Evolutionary conservation across 2,113 vertebrate species (phyloP).

Genomic region (Archocentrus centrarchus): DNA sequence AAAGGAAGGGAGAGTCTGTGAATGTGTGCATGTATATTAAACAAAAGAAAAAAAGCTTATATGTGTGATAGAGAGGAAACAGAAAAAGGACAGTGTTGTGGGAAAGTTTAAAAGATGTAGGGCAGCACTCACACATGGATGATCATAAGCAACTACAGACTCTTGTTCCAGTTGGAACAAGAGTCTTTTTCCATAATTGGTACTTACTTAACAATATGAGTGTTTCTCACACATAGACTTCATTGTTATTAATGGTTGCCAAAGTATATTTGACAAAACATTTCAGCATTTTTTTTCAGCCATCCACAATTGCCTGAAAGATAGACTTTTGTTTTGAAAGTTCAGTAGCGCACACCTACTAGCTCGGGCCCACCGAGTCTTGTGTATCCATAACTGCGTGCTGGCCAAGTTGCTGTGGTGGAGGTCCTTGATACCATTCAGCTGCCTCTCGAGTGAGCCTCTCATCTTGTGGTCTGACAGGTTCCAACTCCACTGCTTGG

Average conservation of each 20-base stretch:
- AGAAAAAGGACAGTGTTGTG: constrained; percentile 37
- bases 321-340: constrained; percentile 11
- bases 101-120: constrained; percentile 58
- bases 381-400: not conserved
- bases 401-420: not conserved
- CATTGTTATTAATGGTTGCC: not conserved
- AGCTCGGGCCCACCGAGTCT: not conserved
- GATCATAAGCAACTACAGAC: not conserved
- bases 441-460: not conserved
- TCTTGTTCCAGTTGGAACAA: not conserved
- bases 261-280: not conserved
- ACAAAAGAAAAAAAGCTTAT: constrained; percentile 30
- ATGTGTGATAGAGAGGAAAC: constrained; percentile 25
- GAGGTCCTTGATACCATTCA: not conserved
- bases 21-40: constrained; percentile 37
- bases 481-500: not conserved
- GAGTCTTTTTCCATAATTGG: not conserved
- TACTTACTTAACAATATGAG: not conserved
- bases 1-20: constrained; percentile 31
- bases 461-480: not conserved
- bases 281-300: not conserved
- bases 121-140: constrained; percentile 23
- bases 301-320: not conserved
- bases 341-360: not conserved
- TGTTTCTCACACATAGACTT: not conserved